Base-by-base conservation (phyloP, 2,797 vertebrate genomes). In the Vespertilio murinus region DNA sequence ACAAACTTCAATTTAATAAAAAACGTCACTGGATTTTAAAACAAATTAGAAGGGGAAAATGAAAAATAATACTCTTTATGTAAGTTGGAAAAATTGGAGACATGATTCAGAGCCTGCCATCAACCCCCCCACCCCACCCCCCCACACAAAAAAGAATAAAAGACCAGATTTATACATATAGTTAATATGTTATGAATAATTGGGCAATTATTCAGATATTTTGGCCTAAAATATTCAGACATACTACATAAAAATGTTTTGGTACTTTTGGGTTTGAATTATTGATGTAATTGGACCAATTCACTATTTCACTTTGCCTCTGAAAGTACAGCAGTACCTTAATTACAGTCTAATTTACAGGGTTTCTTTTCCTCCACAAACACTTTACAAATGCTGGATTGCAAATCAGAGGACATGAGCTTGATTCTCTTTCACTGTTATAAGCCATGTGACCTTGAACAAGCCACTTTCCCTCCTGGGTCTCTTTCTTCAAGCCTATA, bases 161-260 rank as follows among this genome's bases (percentile, higher is more conserved):
- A 92, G 52, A 92, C 42, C 28, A 79, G 70, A 82, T 94, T 92
- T 94, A 95, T 88, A 97, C 47, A 86, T 90, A 95, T 92, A 95
- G 96, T 96, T 92, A 95, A 93, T 96, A 90, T 95, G 93, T 95
- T 95, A 95, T 94, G 94, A 94, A 83, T 95, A 97, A 96, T 96
- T 97, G 93, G 77, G 59, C 91, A 96, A 96, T 96, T 97, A 97
- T 96, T 95, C 61, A 95, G 93, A 95, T 96, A 95, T 97, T 96
- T 79, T 79, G 65, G 74, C 71, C 82, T 64, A 47, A 96, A 87
- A 92, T 92, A 88, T 90, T 93, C 95, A 94, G 84, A 85, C 88
- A 78, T 77, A 84, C 88, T 94, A 92, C 78, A 94, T 95, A 74
- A 95, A 95, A 95, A 95, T 90, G 70, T 89, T 94, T 96, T 81